These are phyloP conservation scores for Carterocephalus palaemon DNA, from an alignment of 2,888 invertebrate species.

Conservation along the genomic window DNA sequence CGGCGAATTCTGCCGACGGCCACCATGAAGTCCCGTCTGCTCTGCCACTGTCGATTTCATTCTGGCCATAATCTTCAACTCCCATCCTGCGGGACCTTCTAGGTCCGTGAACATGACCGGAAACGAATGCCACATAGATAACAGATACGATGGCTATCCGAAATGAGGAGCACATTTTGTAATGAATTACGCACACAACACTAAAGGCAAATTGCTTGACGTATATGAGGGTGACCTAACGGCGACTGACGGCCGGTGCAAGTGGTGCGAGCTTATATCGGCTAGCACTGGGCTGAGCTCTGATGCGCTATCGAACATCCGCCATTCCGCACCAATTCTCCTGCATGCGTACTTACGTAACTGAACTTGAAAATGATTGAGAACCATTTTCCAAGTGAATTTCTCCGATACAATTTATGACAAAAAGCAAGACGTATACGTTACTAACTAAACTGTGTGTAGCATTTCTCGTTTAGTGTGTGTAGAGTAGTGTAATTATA, in stretches of 20 bases:
- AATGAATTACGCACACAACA: slow-evolving; percentile 59
- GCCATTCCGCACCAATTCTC: slow-evolving; percentile 79
- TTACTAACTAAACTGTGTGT: slow-evolving; percentile 52
- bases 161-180: slow-evolving; percentile 68
- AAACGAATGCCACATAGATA: slow-evolving; percentile 62
- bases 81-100: slow-evolving; percentile 71
- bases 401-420: slow-evolving; percentile 77
- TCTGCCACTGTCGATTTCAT: slow-evolving; percentile 73
- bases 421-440: slow-evolving; percentile 71
- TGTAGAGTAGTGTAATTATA: slow-evolving; percentile 57
- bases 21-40: slow-evolving; percentile 74
- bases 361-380: slow-evolving; percentile 79
- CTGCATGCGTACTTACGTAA: slow-evolving; percentile 77
- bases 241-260: slow-evolving; percentile 67
- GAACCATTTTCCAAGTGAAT: slow-evolving; percentile 78
- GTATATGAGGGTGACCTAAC: slow-evolving; percentile 66
- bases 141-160: slow-evolving; percentile 69
- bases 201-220: slow-evolving; percentile 64
- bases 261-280: slow-evolving; percentile 74
- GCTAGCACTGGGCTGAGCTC: slow-evolving; percentile 68
- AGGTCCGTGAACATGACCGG: slow-evolving; percentile 65
- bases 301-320: slow-evolving; percentile 73
- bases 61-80: slow-evolving; percentile 61
- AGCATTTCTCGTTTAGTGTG: slow-evolving; percentile 44
- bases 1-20: slow-evolving; percentile 78